Percentiles rank a stretch among this genome's conserved stretches.
These are phyloP conservation scores for Colistium nudipinnis DNA, from an alignment of 2,113 vertebrate species.

Conservation along the genomic window DNA sequence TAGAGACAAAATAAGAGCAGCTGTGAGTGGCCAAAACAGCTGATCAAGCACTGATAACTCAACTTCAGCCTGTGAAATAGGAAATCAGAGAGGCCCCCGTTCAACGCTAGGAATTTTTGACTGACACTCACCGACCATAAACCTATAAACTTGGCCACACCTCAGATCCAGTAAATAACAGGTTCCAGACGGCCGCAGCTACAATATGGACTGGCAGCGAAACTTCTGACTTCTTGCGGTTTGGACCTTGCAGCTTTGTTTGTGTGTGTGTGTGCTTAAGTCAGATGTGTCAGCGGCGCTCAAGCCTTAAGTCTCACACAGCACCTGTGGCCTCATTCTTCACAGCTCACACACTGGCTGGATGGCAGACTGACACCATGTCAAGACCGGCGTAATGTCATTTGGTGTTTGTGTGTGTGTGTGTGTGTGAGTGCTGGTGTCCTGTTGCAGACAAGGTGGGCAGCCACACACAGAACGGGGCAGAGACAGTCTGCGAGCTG, in stretches of 20 bases:
- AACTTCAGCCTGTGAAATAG: slow-evolving; percentile 32
- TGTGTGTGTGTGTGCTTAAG: neutral
- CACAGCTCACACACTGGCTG: slow-evolving; percentile 48
- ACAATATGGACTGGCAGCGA: neutral
- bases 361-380: slow-evolving; percentile 65
- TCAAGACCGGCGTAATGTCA: slow-evolving; percentile 46
- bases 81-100: slow-evolving; percentile 45
- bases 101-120: slow-evolving; percentile 41
- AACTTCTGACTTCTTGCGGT: slow-evolving; percentile 9
- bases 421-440: slow-evolving; percentile 36
- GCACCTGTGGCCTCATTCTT: slow-evolving; percentile 77
- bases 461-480: slow-evolving; percentile 51
- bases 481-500: slow-evolving; percentile 46
- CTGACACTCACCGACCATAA: slow-evolving; percentile 37
- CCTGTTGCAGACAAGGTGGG: slow-evolving; percentile 69
- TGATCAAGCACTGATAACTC: slow-evolving; percentile 73
- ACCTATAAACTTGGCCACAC: slow-evolving; percentile 20
- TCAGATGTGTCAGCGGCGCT: slow-evolving; percentile 37
- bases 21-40: slow-evolving; percentile 76
- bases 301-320: slow-evolving; percentile 33
- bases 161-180: slow-evolving; percentile 3
- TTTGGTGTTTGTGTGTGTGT: slow-evolving; percentile 22
- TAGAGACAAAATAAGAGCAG: slow-evolving; percentile 70
- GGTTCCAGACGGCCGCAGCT: neutral
- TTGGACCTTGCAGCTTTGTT: neutral